These are phyloP conservation scores for Drosophila seclusa DNA, from an alignment of 2,888 invertebrate species.

Conservation along the genomic window DNA sequence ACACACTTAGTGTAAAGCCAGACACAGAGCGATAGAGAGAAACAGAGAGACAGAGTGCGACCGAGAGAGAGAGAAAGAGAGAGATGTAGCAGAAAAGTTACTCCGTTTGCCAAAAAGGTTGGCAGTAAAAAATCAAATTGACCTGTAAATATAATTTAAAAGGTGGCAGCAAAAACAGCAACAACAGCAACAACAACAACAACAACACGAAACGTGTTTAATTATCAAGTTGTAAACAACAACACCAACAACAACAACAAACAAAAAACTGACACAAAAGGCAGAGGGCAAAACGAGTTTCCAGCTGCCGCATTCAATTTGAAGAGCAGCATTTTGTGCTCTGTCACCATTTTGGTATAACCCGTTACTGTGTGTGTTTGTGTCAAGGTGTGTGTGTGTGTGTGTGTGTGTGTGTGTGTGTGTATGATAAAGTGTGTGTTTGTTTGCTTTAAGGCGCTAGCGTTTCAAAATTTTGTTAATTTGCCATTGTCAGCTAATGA, in stretches of 20 bases:
- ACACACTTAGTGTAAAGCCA: constrained; percentile 15
- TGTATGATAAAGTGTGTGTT: constrained; percentile 20
- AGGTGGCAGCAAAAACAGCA: constrained; percentile 62
- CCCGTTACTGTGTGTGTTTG: neutral
- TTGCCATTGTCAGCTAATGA: constrained; percentile 63
- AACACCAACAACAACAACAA: constrained; percentile 41
- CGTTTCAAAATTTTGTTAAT: constrained; percentile 46
- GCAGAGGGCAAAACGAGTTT: constrained; percentile 16
- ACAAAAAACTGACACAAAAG: constrained; percentile 24
- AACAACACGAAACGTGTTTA: constrained; percentile 66
- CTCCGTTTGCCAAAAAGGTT: constrained; percentile 50
- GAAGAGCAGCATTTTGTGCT: constrained; percentile 44
- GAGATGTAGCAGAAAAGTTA: constrained; percentile 42
- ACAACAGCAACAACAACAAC: constrained; percentile 43
- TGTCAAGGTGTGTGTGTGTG: constrained; percentile 19
- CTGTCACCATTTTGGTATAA: constrained; percentile 48
- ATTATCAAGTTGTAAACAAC: constrained; percentile 77
- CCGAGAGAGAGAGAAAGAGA: neutral
- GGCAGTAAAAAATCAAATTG: constrained; percentile 75
- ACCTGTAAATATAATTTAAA: constrained; percentile 79
- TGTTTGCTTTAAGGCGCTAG: constrained; percentile 25
- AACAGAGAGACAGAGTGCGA: constrained; percentile 1
- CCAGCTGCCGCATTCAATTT: constrained; percentile 58
- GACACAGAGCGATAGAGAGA: neutral
- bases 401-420: constrained; percentile 7